A percentile compares a stretch with the other conserved stretches of the same genome.
phyloP scores from a whole-genome alignment of 2,888 invertebrate species.

The Zootermopsis nevadensis region DNA sequence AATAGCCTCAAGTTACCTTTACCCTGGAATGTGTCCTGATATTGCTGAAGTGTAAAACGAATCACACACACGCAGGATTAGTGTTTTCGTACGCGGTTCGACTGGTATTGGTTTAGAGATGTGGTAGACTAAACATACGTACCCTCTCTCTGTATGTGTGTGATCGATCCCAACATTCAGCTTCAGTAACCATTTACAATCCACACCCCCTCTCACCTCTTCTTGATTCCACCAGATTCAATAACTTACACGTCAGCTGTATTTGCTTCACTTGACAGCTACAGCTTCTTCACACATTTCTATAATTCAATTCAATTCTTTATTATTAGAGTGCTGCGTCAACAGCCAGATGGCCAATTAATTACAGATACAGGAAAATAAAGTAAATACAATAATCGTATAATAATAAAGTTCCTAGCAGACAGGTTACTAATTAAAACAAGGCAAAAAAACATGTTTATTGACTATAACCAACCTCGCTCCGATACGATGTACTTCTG shows the following conservation, averaged over 20 bases:
- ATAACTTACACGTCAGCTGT: not conserved
- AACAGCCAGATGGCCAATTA: too few species aligned
- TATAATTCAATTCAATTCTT: too few species aligned
- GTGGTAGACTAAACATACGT: not conserved
- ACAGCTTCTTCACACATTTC: not conserved
- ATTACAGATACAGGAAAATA: too few species aligned
- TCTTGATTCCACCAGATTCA: slow-evolving; percentile 5
- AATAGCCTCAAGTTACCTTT: not conserved
- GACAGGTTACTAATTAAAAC: too few species aligned
- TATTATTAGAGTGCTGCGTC: too few species aligned
- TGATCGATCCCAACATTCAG: slow-evolving; percentile 20
- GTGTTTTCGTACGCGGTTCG: not conserved
- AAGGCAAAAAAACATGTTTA: too few species aligned
- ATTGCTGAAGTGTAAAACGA: not conserved
- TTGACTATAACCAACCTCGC: too few species aligned
- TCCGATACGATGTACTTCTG: too few species aligned
- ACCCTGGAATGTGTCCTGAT: not conserved
- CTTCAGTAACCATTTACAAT: slow-evolving; percentile 11
- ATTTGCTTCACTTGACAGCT: not conserved
- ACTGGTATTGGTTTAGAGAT: slow-evolving; percentile 16
- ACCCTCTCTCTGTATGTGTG: not conserved
- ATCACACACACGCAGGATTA: not conserved
- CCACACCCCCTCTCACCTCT: not conserved
- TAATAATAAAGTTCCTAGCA: too few species aligned
- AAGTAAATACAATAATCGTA: too few species aligned